Conservation (phyloP, 2,888 invertebrate genomes). For the Drosophila leonis region DNA sequence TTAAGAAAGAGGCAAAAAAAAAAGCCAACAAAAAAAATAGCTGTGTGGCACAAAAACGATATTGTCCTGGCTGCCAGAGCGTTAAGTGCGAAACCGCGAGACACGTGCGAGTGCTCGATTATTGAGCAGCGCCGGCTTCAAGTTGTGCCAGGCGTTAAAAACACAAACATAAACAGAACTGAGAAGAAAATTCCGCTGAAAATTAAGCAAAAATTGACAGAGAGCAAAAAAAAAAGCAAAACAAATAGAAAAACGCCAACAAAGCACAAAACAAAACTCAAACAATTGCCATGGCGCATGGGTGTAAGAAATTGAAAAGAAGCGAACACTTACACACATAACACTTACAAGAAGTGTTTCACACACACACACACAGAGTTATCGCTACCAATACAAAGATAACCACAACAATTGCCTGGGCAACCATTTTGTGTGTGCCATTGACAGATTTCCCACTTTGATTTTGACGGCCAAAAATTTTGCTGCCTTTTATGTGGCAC, state of each 20-base stretch:
- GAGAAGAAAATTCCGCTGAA: constrained; percentile 52
- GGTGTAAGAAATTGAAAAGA: constrained; percentile 52
- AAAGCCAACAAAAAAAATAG: constrained; percentile 38
- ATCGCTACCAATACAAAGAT: constrained; percentile 28
- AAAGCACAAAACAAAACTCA: constrained; percentile 59
- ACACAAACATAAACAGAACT: constrained; percentile 57
- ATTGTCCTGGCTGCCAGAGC: constrained; percentile 23
- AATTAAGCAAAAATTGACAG: constrained; percentile 50
- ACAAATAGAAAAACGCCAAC: constrained; percentile 32
- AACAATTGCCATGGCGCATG: constrained; percentile 19
- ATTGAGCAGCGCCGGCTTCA: constrained; percentile 23
- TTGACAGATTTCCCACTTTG: constrained; percentile 60
- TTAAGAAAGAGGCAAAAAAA: constrained; percentile 24
- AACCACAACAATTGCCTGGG: constrained; percentile 48
- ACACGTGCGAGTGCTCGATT: constrained; percentile 55
- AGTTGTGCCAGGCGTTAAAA: constrained; percentile 45
- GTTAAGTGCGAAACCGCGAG: constrained; percentile 54
- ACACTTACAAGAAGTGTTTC: constrained; percentile 71
- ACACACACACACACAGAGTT: constrained; percentile 48
- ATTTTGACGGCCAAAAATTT: constrained; percentile 35
- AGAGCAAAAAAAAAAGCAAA: constrained; percentile 20
- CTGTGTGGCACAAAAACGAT: constrained; percentile 30
- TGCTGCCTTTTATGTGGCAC: constrained; percentile 35
- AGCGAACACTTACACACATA: constrained; percentile 45
- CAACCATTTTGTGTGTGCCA: constrained; percentile 56